Percentiles rank a stretch among this genome's conserved stretches.
phyloP scores from a whole-genome alignment of 1,140 invertebrate species.

The Ridgeia piscesae region DNA sequence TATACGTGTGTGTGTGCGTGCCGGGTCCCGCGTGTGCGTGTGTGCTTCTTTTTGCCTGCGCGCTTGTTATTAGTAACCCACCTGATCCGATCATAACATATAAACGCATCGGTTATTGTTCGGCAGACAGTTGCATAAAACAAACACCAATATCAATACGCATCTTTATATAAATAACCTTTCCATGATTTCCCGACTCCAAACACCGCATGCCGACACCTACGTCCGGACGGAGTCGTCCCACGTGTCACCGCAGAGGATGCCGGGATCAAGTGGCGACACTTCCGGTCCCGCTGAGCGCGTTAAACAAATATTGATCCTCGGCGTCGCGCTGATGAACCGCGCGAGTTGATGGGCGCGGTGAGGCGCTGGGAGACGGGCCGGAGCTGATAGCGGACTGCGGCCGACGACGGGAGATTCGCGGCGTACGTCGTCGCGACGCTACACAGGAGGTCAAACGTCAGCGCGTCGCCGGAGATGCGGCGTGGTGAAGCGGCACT shows the following conservation, averaged over 20 bases:
- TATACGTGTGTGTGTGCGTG: too few relatives aligned
- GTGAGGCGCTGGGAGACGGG: background rate
- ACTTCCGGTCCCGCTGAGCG: background rate
- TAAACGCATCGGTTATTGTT: background rate
- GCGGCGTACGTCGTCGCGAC: background rate
- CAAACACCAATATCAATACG: background rate
- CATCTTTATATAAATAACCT: background rate
- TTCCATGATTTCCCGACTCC: background rate
- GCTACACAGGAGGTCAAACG: background rate
- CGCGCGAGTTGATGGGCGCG: background rate
- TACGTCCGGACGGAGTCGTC: background rate
- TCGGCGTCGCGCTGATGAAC: background rate
- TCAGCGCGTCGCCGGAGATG: background rate
- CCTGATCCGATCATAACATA: background rate
- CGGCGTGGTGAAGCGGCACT: background rate
- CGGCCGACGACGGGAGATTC: background rate
- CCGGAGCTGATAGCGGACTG: background rate
- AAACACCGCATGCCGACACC: background rate
- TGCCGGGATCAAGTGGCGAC: background rate
- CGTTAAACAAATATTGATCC: conserved; percentile 1
- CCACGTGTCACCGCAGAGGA: background rate
- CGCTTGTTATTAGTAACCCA: too few relatives aligned
- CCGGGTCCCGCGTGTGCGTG: too few relatives aligned
- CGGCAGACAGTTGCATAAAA: background rate
- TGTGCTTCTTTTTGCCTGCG: too few relatives aligned